phyloP scores from a whole-genome alignment of 1,140 invertebrate genomes.

The Pseudoatta argentina region DNA sequence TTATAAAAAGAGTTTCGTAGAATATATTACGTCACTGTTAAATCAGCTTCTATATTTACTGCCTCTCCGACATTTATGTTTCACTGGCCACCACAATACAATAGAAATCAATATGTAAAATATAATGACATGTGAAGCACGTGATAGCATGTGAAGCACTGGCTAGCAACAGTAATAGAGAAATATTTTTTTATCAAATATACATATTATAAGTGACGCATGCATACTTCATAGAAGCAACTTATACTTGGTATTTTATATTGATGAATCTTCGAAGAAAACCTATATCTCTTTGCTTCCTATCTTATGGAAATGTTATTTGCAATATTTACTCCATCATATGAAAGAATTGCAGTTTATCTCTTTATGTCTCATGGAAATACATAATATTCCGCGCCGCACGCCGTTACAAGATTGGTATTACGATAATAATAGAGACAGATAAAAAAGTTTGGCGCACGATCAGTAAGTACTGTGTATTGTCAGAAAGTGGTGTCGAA shows the following conservation, averaged over 20 bases:
- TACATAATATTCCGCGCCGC: not conserved
- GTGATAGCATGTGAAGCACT: not conserved
- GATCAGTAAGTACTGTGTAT: not conserved
- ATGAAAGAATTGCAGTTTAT: slow-evolving; percentile 3
- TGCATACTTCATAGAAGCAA: slow-evolving; percentile 34
- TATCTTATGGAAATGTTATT: not conserved
- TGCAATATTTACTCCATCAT: not conserved
- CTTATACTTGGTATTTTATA: not conserved
- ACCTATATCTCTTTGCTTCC: not conserved
- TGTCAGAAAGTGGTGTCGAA: not conserved
- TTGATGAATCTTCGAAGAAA: not conserved
- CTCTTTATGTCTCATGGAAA: slow-evolving; percentile 6
- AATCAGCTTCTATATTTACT: not conserved
- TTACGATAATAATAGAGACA: slow-evolving; percentile 10
- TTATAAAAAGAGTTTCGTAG: not conserved
- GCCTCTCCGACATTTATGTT: not conserved
- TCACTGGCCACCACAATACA: not conserved
- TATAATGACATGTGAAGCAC: not conserved
- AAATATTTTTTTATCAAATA: slow-evolving; percentile 1
- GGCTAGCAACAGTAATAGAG: slow-evolving; percentile 4
- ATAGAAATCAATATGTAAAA: slow-evolving; percentile 5
- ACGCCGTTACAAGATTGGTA: not conserved
- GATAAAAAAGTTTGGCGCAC: not conserved
- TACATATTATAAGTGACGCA: not conserved
- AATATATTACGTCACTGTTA: not conserved